phyloP scores from a whole-genome alignment of 2,797 vertebrate genomes.

The Tenualosa ilisha region DNA sequence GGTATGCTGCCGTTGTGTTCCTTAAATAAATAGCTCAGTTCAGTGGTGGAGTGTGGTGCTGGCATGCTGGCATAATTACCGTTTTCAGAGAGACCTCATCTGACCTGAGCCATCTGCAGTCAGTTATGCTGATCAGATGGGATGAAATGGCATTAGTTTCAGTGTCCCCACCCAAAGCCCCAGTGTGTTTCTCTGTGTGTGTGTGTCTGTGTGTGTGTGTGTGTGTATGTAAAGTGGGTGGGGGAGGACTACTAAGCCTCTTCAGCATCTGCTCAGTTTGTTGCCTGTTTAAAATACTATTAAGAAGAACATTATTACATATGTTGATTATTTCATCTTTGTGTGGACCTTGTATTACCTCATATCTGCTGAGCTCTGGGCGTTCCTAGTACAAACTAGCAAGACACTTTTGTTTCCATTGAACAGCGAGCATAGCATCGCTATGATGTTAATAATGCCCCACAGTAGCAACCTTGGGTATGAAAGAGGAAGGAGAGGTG shows the following conservation, averaged over 20 bases:
- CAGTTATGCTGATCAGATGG: not conserved
- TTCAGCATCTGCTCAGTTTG: not conserved
- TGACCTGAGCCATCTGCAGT: not conserved
- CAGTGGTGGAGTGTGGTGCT: not conserved
- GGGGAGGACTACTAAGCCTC: not conserved
- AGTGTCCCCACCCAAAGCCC: not conserved
- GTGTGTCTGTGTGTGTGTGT: not conserved
- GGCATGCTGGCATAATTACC: not conserved
- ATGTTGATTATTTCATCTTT: not conserved
- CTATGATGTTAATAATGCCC: not conserved
- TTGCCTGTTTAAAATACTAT: not conserved
- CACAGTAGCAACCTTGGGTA: not conserved
- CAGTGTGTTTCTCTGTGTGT: not conserved
- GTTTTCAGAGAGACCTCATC: not conserved
- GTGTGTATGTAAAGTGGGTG: slow-evolving; percentile 40
- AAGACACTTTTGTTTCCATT: too few relatives aligned
- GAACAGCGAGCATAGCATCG: too few relatives aligned
- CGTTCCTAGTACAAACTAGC: not conserved
- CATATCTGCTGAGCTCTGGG: not conserved
- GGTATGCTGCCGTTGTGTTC: not conserved
- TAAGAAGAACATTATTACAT: not conserved
- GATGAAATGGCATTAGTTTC: not conserved
- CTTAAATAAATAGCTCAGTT: not conserved
- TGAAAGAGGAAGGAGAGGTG: not conserved
- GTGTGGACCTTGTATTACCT: not conserved